Percentiles rank a stretch among this genome's conserved stretches.
phyloP scores from a whole-genome alignment of 2,797 vertebrate genomes.

The Chelon labrosus region DNA sequence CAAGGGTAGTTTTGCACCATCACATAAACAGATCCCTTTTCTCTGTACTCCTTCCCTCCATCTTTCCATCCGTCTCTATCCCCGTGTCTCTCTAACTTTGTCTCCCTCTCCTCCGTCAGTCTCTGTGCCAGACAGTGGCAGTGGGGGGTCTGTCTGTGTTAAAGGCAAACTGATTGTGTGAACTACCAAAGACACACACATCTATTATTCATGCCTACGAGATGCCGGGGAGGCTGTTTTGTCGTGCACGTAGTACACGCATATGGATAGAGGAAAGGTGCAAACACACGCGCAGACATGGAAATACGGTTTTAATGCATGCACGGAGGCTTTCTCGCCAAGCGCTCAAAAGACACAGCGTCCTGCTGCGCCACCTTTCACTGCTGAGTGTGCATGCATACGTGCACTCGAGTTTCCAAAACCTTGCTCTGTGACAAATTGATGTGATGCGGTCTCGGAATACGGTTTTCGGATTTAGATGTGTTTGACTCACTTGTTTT shows the following conservation, averaged over 20 bases:
- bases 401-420: too few relatives aligned
- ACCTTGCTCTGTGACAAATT: not conserved
- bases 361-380: slow-evolving; percentile 15
- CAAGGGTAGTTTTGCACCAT: slow-evolving; percentile 8
- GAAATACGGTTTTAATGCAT: slow-evolving; percentile 33
- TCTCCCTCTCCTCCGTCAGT: slow-evolving; percentile 23
- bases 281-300: not conserved
- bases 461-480: slow-evolving; percentile 5
- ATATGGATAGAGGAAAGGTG: not conserved
- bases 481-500: slow-evolving; percentile 15
- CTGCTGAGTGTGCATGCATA: not conserved
- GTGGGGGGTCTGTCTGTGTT: slow-evolving; percentile 62
- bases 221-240: slow-evolving; percentile 35
- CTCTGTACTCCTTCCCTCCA: not conserved
- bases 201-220: slow-evolving; percentile 60
- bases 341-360: not conserved
- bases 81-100: slow-evolving; percentile 14
- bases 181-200: slow-evolving; percentile 60
- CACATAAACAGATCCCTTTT: not conserved
- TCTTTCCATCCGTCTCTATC: not conserved
- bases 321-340: not conserved
- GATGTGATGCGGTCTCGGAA: not conserved
- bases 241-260: slow-evolving; percentile 3
- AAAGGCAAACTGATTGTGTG: slow-evolving; percentile 62
- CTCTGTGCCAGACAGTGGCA: slow-evolving; percentile 63